Base-by-base conservation (phyloP, 2,113 vertebrate species). In the Strix aluco region DNA sequence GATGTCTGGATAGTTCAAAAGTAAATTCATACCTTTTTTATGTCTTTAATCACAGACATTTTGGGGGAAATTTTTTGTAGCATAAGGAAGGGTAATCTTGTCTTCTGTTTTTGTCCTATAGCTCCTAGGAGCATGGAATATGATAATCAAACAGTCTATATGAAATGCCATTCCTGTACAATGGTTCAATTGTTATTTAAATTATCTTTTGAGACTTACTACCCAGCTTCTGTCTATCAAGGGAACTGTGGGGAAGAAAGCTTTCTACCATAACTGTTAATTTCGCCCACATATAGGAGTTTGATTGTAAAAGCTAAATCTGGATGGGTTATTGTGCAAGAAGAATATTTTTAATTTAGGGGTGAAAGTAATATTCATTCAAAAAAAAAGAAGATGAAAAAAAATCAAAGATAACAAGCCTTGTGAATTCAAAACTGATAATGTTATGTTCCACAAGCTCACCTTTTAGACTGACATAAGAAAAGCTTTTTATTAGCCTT, bases 181-280 rank as follows among this genome's bases (percentile, higher is more conserved):
- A 86, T 94, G 38, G 58, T 88, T 91, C 80, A 74, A 74, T 95
- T 96, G 84, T 92, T 84, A 96, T 97, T 96, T 94, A 96, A 96
- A 97, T 97, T 62, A 49, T 67, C 79, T 95, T 81, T 91, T 92
- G 66, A 80, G 74, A 81, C 81, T 74, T 85, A 61, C 63, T 85
- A 70, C 11, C 16, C 34, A 70, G 58, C 18, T 88, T 81, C 46
- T 92, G 71, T 34, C 84, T 94, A 55, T 88, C 79, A 73, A 88
- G 52, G 26, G 17, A 93, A 55, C 44, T 65, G 59, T 62, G 13
- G 34, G 52, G 73, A 93, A 94, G 58, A 96, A 91, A 85, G 40
- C 61, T 94, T 91, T 86, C 16, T 81, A 74, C 18, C 27, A 27
- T 82, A 88, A 67, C 29, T 81, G 51, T 72, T 95, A 91, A 80